Evolutionary conservation across 2,888 invertebrate genomes (phyloP).

Genomic region (Rhimphoctona megacephalus): DNA sequence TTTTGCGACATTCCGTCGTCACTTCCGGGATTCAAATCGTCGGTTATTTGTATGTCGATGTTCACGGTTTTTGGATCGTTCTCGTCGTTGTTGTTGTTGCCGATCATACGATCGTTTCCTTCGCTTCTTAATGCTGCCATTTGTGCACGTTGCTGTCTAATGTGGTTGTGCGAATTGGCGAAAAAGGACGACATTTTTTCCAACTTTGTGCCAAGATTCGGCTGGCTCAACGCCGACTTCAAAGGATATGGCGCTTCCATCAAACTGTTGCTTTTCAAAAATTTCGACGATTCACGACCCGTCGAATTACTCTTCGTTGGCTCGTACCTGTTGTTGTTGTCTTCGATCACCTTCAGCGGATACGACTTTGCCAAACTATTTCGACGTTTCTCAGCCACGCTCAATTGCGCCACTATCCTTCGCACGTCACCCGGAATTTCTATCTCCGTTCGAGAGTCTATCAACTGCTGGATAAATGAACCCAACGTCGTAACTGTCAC

Average conservation of each 20-base stretch:
- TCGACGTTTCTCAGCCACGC: slow-evolving; percentile 85
- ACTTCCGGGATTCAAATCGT: slow-evolving; percentile 74
- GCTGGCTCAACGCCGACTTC: slow-evolving; percentile 84
- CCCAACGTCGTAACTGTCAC: slow-evolving; percentile 91
- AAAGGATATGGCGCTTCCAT: slow-evolving; percentile 83
- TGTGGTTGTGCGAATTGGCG: slow-evolving; percentile 89
- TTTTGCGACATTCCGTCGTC: slow-evolving; percentile 65
- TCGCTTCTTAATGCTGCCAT: slow-evolving; percentile 84
- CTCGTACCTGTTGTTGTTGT: slow-evolving; percentile 83
- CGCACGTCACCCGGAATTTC: slow-evolving; percentile 92
- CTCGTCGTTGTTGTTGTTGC: slow-evolving; percentile 77
- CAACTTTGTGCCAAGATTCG: slow-evolving; percentile 83
- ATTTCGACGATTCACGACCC: slow-evolving; percentile 78
- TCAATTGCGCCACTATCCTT: slow-evolving; percentile 89
- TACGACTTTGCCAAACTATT: slow-evolving; percentile 80
- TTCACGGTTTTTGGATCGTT: slow-evolving; percentile 83
- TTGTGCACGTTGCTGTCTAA: slow-evolving; percentile 88
- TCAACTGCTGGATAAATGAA: slow-evolving; percentile 89
- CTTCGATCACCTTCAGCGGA: slow-evolving; percentile 86
- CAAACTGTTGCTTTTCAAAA: slow-evolving; percentile 84
- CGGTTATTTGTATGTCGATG: slow-evolving; percentile 84
- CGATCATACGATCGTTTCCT: slow-evolving; percentile 67
- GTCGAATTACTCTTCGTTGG: slow-evolving; percentile 82
- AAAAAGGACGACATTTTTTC: slow-evolving; percentile 86
- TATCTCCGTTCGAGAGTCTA: slow-evolving; percentile 88